These are phyloP conservation scores for Ophion obscuratus DNA, from an alignment of 2,888 invertebrate species.

Conservation along the genomic window DNA sequence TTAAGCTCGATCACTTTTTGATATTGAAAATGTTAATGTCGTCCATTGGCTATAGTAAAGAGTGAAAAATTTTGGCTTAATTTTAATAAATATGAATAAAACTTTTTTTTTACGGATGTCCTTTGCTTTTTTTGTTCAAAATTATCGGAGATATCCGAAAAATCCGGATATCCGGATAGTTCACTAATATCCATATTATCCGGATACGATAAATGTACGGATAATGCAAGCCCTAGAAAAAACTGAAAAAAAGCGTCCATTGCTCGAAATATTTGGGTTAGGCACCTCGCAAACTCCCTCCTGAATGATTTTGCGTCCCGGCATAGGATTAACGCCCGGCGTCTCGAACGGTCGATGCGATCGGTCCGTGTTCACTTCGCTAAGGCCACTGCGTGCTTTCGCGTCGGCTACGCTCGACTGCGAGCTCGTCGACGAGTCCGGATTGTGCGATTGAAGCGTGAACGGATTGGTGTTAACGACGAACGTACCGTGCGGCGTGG, in stretches of 20 bases:
- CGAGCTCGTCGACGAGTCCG: slow-evolving; percentile 75
- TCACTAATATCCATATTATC: no score
- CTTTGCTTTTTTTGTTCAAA: no score
- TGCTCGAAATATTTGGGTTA: neutral
- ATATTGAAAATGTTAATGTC: no score
- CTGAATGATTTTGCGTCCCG: slow-evolving; percentile 77
- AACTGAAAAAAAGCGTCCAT: no score
- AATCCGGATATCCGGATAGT: no score
- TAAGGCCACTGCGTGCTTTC: slow-evolving; percentile 78
- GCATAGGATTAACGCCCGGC: slow-evolving; percentile 40
- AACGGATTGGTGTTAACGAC: slow-evolving; percentile 73
- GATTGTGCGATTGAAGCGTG: slow-evolving; percentile 73
- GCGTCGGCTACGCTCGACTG: slow-evolving; percentile 76
- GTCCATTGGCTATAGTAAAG: no score
- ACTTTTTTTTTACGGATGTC: no score
- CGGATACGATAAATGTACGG: neutral
- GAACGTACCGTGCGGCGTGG: slow-evolving; percentile 75
- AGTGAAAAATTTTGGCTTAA: no score
- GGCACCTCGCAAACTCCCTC: slow-evolving; percentile 80
- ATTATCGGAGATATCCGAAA: no score
- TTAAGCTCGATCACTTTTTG: no score
- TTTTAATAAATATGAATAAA: no score
- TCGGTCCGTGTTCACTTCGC: slow-evolving; percentile 77
- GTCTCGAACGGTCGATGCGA: slow-evolving; percentile 60
- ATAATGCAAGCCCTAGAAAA: no score